Conservation (phyloP, 2,888 invertebrate species). For the Melanchra persicariae region DNA sequence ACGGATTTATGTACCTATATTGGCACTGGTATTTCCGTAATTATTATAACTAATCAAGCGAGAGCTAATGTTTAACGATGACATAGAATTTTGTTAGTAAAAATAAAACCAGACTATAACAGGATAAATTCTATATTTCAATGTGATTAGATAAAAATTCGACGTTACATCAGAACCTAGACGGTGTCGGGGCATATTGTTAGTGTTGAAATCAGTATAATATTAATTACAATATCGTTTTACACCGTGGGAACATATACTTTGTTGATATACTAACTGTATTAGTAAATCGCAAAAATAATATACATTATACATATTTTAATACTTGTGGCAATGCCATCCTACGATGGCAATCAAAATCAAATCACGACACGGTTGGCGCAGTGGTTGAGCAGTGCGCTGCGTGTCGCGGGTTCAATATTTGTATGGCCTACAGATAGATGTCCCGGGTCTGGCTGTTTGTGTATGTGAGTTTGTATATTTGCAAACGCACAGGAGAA, state of each 20-base stretch:
- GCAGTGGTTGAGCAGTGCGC: too few relatives aligned
- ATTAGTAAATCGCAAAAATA: constrained; percentile 12
- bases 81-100: neutral
- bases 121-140: neutral
- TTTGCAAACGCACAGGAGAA: too few relatives aligned
- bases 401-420: too few relatives aligned
- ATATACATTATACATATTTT: neutral
- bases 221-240: constrained; percentile 52
- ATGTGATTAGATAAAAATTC: neutral
- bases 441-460: too few relatives aligned
- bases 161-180: neutral
- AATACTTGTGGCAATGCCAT: neutral
- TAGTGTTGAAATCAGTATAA: constrained; percentile 28
- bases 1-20: neutral
- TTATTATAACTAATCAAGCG: neutral
- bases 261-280: constrained; percentile 25
- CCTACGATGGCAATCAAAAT: neutral
- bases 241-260: constrained; percentile 39
- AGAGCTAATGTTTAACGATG: neutral
- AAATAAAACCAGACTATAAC: neutral
- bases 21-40: neutral
- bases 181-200: neutral
- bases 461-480: too few relatives aligned
- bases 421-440: too few relatives aligned
- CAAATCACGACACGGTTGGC: too few relatives aligned